Base-by-base conservation (phyloP, 1,140 invertebrate species). In the Micrasema longulum region DNA sequence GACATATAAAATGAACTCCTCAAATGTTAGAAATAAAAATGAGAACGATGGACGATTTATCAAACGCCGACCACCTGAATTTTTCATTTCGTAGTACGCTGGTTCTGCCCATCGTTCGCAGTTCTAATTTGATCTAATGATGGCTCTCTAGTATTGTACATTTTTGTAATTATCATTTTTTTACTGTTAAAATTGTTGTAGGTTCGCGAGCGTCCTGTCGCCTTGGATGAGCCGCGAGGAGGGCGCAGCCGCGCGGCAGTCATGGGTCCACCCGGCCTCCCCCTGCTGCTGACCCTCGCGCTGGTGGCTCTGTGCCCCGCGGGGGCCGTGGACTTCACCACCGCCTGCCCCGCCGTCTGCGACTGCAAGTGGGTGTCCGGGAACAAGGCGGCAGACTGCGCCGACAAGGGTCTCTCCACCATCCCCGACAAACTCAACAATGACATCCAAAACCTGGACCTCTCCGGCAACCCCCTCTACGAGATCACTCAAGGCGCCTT, bases 311-410 rank as follows among this genome's bases (percentile, higher is more conserved):
- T 23, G 9, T 43, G 18, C 22, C 60, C 22, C 22, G 10, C 45
- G 9, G 1, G 7, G 14, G 47, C 48, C 14, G 26, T 48, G 1
- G 80, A 85, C 66, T 85, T 84, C 76, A 83, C 83, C 9, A 74
- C 77, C n/a, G 79, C 83, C 70, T 85, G 84, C 55, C 83, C 84
- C 12, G 41, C 79, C 65, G 84, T 82, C 26, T 94, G 93, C 82
- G 90, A 91, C 76, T 94, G 93, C 77, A 89, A 90, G 64, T 95
- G 93, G 92, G 87, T 88, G 3, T 91, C 89, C 47, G 53, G 53
- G n/a, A 94, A 91, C 79, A 93, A 92, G 79, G 91, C 89, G 16
- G 94, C 93, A 0, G 92, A 95, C 70, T 96, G 95, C 78, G 88
- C 87, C 20, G 81, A 86, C n/a, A 85, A 86, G 50, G 82, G 88